phyloP scores from a whole-genome alignment of 2,797 vertebrate species.

The Mormyrops attenuatus region DNA sequence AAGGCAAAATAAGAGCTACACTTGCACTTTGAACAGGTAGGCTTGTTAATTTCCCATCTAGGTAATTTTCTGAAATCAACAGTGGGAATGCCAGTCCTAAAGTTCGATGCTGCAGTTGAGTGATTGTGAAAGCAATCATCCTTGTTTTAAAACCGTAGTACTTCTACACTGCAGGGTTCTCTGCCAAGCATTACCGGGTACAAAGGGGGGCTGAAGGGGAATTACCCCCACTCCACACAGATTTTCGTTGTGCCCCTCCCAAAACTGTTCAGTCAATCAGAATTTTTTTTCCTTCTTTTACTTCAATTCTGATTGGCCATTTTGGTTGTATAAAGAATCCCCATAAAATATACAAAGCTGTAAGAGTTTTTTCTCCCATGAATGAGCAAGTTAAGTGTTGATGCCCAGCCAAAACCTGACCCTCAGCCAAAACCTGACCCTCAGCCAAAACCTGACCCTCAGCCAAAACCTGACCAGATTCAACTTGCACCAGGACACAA shows the following conservation, averaged over 20 bases:
- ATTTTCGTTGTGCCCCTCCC: not conserved
- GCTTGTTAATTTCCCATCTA: not conserved
- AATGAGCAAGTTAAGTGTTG: not conserved
- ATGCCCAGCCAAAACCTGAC: not conserved
- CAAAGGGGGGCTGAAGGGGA: not conserved
- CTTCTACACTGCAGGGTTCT: not conserved
- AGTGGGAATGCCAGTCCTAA: not conserved
- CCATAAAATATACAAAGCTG: not conserved
- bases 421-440: too few species aligned
- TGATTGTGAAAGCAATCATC: not conserved
- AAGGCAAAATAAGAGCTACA: not conserved
- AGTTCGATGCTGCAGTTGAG: not conserved
- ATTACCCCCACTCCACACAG: not conserved
- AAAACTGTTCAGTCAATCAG: not conserved
- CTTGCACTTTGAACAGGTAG: not conserved
- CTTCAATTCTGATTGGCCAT: not conserved
- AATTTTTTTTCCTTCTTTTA: not conserved
- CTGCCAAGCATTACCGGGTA: not conserved
- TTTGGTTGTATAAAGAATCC: not conserved
- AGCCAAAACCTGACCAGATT: not conserved
- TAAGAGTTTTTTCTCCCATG: not conserved
- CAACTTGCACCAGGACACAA: not conserved
- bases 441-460: not conserved
- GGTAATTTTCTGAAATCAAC: not conserved
- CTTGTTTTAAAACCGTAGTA: not conserved